A percentile compares a stretch with the other conserved stretches of the same genome.
Evolutionary conservation across 2,797 vertebrate genomes (phyloP).

Genomic region (Podarcis lilfordi): DNA sequence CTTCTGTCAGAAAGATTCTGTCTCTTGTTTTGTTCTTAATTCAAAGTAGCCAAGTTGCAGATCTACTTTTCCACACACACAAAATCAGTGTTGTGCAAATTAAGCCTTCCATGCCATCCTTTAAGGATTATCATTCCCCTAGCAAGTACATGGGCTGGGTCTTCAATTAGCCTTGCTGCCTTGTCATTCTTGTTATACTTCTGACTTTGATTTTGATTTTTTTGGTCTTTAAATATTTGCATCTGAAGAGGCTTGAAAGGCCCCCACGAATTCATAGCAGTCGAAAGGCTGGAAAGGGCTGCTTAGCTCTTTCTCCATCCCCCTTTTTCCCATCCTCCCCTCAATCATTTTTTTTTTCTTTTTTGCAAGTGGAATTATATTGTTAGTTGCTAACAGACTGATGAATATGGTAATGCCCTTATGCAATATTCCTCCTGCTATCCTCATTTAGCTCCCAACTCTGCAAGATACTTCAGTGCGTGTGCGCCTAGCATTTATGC

Average conservation of each 20-base stretch:
- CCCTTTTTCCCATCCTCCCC: neutral
- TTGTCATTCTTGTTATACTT: constrained; percentile 50
- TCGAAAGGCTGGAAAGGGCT: constrained; percentile 44
- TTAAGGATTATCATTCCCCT: constrained; percentile 54
- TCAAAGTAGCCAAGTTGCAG: neutral
- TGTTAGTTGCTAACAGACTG: constrained; percentile 51
- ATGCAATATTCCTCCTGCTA: constrained; percentile 20
- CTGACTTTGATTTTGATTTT: neutral
- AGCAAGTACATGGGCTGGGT: constrained; percentile 50
- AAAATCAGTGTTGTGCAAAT: constrained; percentile 51
- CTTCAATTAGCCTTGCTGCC: constrained; percentile 56
- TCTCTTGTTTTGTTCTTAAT: neutral
- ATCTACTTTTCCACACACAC: neutral
- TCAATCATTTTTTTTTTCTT: neutral
- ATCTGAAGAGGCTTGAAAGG: constrained; percentile 57
- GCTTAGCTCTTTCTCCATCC: constrained; percentile 36
- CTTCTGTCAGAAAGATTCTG: neutral
- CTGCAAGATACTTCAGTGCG: constrained; percentile 5
- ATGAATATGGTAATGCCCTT: constrained; percentile 19
- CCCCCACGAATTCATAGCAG: neutral
- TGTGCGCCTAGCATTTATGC: neutral
- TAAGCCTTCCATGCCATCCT: constrained; percentile 52
- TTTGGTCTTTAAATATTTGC: constrained; percentile 45
- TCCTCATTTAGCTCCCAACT: constrained; percentile 16
- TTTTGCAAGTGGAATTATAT: constrained; percentile 14